A percentile compares a stretch with the other conserved stretches of the same genome.
These are phyloP conservation scores for Pristionchus mayeri DNA, from an alignment of 2,888 invertebrate genomes.

Conservation along the genomic window DNA sequence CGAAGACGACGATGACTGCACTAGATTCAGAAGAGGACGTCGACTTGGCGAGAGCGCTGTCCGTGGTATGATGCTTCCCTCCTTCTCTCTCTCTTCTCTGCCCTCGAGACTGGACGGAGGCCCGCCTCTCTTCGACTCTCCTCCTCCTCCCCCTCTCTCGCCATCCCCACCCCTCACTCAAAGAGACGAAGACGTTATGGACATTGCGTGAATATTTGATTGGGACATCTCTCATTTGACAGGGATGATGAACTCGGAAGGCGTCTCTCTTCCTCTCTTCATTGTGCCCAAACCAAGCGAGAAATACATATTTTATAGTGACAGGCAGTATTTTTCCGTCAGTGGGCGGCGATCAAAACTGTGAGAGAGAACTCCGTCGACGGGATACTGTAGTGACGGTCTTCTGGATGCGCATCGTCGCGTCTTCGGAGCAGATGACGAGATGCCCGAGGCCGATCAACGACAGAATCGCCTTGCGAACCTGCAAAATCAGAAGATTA, in stretches of 20 bases:
- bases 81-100: neutral
- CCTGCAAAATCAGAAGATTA: neutral
- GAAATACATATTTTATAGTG: too few relatives aligned
- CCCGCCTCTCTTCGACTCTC: constrained; percentile 8
- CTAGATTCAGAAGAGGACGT: neutral
- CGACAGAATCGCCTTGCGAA: constrained; percentile 41
- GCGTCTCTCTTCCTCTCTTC: neutral
- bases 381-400: constrained; percentile 39
- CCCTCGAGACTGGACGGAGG: constrained; percentile 25
- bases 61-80: constrained; percentile 35
- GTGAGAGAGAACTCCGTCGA: neutral
- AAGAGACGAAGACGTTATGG: constrained; percentile 21
- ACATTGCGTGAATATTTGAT: constrained; percentile 30
- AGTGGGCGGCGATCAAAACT: neutral
- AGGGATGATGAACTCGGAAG: neutral
- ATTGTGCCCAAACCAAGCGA: neutral
- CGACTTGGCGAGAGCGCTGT: neutral
- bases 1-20: neutral
- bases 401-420: constrained; percentile 2
- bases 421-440: constrained; percentile 30
- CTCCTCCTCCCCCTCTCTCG: neutral
- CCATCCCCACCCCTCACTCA: neutral
- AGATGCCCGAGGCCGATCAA: constrained; percentile 28
- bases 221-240: neutral
- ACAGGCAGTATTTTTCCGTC: neutral